Percentiles rank a stretch among this genome's conserved stretches.
phyloP scores from a whole-genome alignment of 2,888 invertebrate species.

The Xestoiulus laeticollis region DNA sequence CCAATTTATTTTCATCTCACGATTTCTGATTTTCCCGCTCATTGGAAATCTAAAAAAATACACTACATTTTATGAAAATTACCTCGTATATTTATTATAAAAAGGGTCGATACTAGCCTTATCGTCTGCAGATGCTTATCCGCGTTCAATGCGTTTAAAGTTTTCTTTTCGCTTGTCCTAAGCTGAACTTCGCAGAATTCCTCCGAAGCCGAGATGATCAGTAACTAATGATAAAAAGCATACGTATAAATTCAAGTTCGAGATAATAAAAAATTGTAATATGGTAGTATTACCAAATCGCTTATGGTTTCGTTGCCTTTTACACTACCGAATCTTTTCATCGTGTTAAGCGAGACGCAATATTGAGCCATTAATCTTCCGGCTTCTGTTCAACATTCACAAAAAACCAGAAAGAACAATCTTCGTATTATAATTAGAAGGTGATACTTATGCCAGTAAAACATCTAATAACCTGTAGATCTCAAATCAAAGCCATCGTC shows the following conservation, averaged over 20 bases:
- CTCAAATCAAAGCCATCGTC: slow-evolving; percentile 68
- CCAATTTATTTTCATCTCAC: slow-evolving; percentile 81
- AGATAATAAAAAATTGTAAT: not conserved
- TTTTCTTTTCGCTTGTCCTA: slow-evolving; percentile 75
- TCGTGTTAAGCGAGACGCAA: slow-evolving; percentile 74
- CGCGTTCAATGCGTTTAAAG: slow-evolving; percentile 75
- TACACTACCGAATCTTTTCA: slow-evolving; percentile 76
- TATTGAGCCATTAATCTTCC: slow-evolving; percentile 79
- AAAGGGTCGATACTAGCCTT: slow-evolving; percentile 62
- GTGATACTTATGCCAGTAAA: no score
- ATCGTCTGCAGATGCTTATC: slow-evolving; percentile 70
- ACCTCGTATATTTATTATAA: not conserved
- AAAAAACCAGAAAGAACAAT: not conserved
- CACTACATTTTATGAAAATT: not conserved
- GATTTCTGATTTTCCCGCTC: slow-evolving; percentile 75
- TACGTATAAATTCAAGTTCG: not conserved
- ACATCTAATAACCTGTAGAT: slow-evolving; percentile 67
- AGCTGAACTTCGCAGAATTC: slow-evolving; percentile 76
- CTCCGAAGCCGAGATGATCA: slow-evolving; percentile 65
- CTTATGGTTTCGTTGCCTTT: slow-evolving; percentile 52
- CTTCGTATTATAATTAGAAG: no score
- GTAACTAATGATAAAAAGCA: not conserved
- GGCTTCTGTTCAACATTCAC: slow-evolving; percentile 64
- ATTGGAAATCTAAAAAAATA: slow-evolving; percentile 69
- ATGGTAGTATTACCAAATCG: slow-evolving; percentile 47